Evolutionary conservation across 2,797 vertebrate genomes (phyloP), one percentile per base, ranked within the genome.

Genomic region (Dipus sagitta): DNA sequence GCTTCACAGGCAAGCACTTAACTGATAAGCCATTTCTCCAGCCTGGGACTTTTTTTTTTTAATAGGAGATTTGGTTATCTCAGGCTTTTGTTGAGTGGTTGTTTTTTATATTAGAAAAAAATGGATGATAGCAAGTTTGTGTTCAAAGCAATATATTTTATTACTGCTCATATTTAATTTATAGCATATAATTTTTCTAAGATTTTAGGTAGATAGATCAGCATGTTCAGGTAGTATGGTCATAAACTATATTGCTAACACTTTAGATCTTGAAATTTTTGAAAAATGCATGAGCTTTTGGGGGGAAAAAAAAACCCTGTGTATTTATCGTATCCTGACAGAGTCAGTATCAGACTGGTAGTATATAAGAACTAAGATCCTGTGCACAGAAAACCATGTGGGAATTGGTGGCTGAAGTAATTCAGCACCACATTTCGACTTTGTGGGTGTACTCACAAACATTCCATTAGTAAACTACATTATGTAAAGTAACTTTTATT

Each of bases 191-290:
- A 30, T 78, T 13, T 68, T 82, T n/a, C 30, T 83, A 79, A 95
- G 75, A 76, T 58, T 90, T 87, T 91, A 93, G 17, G 13, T 58
- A 58, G 17, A 58, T 58, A 58, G 54, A 58, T 58, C 54, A 58
- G 54, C 54, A 17, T 58, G 54, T 58, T 58, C 4, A 58, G 54
- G 54, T 58, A 14, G 54, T 58, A 58, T 58, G 54, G 54, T 58
- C 17, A 17, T 58, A 58, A 58, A 58, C 54, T 58, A 17, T 58
- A 14, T 58, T 58, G 13, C 54, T 83, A 79, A 95, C 71, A 76
- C 70, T 90, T 87, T 91, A 93, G 28, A 64, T 68, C n/a, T 96
- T 88, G 32, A 90, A 93, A 38, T 62, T 94, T 83, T 38, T 83
- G 83, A 80, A 64, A 94, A 94, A 87, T 81, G 58, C 67, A 64